Conservation (phyloP, 2,888 invertebrate genomes). For the Cotesia congregata region DNA sequence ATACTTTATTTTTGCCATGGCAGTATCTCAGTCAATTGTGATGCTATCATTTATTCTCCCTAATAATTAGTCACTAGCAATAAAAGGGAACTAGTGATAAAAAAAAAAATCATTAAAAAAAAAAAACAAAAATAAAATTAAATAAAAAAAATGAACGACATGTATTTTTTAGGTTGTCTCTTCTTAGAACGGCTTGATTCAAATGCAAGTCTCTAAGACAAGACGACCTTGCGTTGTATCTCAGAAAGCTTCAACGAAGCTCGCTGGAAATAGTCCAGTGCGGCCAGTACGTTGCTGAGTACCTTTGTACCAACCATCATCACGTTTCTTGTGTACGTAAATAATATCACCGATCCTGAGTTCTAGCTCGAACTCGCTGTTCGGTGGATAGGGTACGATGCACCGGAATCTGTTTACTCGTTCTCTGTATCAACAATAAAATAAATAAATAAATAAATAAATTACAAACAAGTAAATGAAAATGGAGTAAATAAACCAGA, state of each 20-base stretch:
- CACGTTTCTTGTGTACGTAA: constrained; percentile 90
- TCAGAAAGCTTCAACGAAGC: constrained; percentile 86
- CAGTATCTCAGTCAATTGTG: constrained; percentile 36
- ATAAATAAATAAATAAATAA: not conserved
- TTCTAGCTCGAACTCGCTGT: constrained; percentile 93
- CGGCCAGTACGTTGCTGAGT: constrained; percentile 91
- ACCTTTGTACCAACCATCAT: constrained; percentile 97
- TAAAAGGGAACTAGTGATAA: not conserved
- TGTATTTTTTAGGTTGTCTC: constrained; percentile 40
- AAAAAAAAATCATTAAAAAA: not conserved
- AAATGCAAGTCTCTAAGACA: constrained; percentile 70
- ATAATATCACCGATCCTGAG: constrained; percentile 92
- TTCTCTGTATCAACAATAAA: constrained; percentile 54
- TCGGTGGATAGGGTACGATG: constrained; percentile 94
- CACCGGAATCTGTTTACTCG: constrained; percentile 83
- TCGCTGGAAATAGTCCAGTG: constrained; percentile 94
- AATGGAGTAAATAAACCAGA: not conserved
- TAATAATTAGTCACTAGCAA: constrained; percentile 1
- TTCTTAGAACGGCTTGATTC: constrained; percentile 47
- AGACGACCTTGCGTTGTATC: constrained; percentile 63
- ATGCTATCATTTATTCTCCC: constrained; percentile 14
- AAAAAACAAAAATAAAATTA: not conserved
- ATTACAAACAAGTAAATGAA: constrained; percentile 9
- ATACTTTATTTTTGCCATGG: constrained; percentile 27
- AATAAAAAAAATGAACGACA: no score